Base-by-base conservation (phyloP, 2,797 vertebrate genomes). In the Lithobates sylvaticus region DNA sequence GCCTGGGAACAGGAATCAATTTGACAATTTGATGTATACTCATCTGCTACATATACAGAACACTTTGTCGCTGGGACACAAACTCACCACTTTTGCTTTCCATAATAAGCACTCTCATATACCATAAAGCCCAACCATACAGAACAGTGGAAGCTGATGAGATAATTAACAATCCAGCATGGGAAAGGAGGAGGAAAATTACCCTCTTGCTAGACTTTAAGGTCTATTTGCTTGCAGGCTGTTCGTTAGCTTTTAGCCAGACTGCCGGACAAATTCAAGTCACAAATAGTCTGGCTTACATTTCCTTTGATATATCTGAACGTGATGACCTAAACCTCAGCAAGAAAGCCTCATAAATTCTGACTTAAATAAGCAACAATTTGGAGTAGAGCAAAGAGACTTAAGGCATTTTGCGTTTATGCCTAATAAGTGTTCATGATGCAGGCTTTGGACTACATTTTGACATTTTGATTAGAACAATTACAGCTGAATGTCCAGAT, bases 401-500 rank as follows among this genome's bases (percentile, higher is more conserved):
- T 72, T 27, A 0, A 0, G 88, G 89, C 90, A 3, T 87, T 89
- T 81, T 27, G 2, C 58, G 36, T 15, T 0, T 2, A 86, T 86
- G 88, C 29, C 88, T 83, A 67, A 88, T 65, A 29, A 0, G 50
- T 21, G 42, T 10, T 23, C 12, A 74, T 47, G 89, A 91, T 78
- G 89, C 89, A 34, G 0, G 3, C 0, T 0, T n/a, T 77, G 87
- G 85, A 86, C 69, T 90, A 88, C 88, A 88, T 88, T 26, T 82
- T 86, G 89, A 92, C 87, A 8, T 88, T 87, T 87, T 72, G 93
- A 92, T 93, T 91, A 93, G 86, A 90, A 85, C 77, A 82, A 91
- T 93, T 90, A 89, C 81, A 0, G 3, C 1, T 23, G 82, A 88
- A 83, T 36, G 80, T 74, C 0, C 2, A 89, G 91, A 92, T 89